A percentile compares a stretch with the other conserved stretches of the same genome.
These are phyloP conservation scores for Spizaetus ornatus DNA, from an alignment of 2,113 vertebrate species.

Conservation along the genomic window DNA sequence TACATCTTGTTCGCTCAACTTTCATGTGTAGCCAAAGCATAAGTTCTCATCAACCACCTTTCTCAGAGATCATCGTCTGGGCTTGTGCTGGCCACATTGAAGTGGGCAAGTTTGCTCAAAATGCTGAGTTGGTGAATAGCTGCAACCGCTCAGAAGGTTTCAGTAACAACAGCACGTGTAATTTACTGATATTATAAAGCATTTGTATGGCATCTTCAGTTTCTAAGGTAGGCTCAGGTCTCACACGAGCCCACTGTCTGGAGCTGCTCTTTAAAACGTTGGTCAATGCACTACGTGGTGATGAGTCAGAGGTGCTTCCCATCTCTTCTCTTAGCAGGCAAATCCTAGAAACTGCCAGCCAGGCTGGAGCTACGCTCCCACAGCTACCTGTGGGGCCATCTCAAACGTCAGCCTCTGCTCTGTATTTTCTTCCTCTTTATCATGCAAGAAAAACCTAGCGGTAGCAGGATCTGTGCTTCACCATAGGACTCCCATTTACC, in stretches of 20 bases:
- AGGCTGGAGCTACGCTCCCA: neutral
- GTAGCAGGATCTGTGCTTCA: neutral
- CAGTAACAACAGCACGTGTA: neutral
- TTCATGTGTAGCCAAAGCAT: neutral
- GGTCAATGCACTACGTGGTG: neutral
- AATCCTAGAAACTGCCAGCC: neutral
- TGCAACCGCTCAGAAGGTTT: neutral
- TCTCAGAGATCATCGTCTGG: neutral
- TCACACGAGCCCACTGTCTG: neutral
- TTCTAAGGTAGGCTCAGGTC: neutral
- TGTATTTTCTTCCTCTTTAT: neutral
- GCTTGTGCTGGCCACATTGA: neutral
- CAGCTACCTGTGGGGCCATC: neutral
- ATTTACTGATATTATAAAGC: neutral
- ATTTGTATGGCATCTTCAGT: neutral
- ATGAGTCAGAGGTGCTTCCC: neutral
- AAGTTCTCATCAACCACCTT: neutral
- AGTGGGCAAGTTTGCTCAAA: neutral
- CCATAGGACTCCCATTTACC: neutral
- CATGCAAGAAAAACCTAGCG: neutral
- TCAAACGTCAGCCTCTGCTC: accelerated
- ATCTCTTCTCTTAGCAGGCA: neutral
- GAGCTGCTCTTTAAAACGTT: neutral
- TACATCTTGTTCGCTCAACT: neutral
- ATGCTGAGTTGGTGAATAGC: neutral